phyloP scores from a whole-genome alignment of 2,888 invertebrate genomes.

The Coleophora deauratella region DNA sequence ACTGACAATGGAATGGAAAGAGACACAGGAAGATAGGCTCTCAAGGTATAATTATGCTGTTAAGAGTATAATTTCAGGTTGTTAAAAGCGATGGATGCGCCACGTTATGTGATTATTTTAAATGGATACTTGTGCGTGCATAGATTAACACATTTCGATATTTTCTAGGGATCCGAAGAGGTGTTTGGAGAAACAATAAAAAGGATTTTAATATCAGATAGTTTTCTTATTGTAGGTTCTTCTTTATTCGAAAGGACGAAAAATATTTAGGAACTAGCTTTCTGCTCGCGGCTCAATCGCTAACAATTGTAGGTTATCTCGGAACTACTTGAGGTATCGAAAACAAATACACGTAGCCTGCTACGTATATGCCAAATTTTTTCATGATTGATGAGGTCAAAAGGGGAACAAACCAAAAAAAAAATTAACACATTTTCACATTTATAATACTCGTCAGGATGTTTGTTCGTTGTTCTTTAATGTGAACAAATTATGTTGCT shows the following conservation, averaged over 20 bases:
- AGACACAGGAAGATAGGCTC: conserved; percentile 33
- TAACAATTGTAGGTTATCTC: too few relatives aligned
- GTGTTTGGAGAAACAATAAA: too few relatives aligned
- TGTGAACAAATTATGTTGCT: too few relatives aligned
- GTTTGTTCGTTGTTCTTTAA: too few relatives aligned
- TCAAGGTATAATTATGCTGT: conserved; percentile 56
- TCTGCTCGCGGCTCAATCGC: too few relatives aligned
- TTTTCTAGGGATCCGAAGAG: conserved; percentile 4
- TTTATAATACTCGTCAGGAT: too few relatives aligned
- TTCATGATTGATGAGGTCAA: too few relatives aligned
- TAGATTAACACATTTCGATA: conserved; percentile 35
- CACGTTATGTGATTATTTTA: conserved; percentile 35
- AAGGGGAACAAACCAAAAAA: too few relatives aligned
- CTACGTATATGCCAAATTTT: too few relatives aligned
- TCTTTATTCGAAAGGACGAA: conserved; percentile 6
- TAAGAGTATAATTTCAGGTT: conserved; percentile 54
- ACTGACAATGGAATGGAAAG: conserved; percentile 18
- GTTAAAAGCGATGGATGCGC: conserved; percentile 43
- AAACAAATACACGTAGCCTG: too few relatives aligned
- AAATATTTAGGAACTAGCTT: conserved; percentile 11
- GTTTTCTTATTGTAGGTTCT: conserved; percentile 8
- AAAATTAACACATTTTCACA: too few relatives aligned
- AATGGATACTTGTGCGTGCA: conserved; percentile 12
- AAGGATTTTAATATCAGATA: background rate
- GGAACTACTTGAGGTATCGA: too few relatives aligned